Conservation (phyloP, 2,888 invertebrate species). For the Phorcus lineatus region DNA sequence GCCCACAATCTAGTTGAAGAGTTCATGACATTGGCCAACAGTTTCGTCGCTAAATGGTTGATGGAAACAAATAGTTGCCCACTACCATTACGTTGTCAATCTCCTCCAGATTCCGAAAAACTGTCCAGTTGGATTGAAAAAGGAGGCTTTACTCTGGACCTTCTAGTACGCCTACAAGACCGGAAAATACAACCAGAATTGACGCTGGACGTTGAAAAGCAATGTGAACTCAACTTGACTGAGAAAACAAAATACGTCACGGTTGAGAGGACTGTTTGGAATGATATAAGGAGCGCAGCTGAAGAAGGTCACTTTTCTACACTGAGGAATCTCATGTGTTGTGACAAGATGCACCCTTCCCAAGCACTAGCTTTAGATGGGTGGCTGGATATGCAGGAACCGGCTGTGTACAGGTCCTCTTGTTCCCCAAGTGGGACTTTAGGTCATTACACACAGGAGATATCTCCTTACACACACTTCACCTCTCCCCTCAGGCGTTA, state of each 20-base stretch:
- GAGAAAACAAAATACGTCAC: slow-evolving; percentile 10
- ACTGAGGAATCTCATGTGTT: slow-evolving; percentile 33
- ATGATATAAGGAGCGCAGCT: slow-evolving; percentile 10
- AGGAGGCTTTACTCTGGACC: slow-evolving; percentile 25
- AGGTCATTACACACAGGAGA: slow-evolving; percentile 48
- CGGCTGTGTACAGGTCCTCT: slow-evolving; percentile 44
- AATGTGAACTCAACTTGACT: not conserved
- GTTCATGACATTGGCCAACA: slow-evolving; percentile 46
- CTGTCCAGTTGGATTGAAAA: slow-evolving; percentile 39
- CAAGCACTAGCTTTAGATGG: slow-evolving; percentile 41
- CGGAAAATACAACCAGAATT: not conserved
- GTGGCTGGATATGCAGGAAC: slow-evolving; percentile 48
- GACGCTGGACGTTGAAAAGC: not conserved
- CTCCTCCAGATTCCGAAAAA: slow-evolving; percentile 31
- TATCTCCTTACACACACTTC: slow-evolving; percentile 49
- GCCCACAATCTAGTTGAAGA: slow-evolving; percentile 49
- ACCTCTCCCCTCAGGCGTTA: slow-evolving; percentile 54
- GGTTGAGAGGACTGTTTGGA: slow-evolving; percentile 43
- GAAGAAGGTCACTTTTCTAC: slow-evolving; percentile 25
- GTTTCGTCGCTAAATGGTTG: slow-evolving; percentile 34
- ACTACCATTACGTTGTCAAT: slow-evolving; percentile 46
- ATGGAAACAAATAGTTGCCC: slow-evolving; percentile 20
- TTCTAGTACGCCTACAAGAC: slow-evolving; percentile 41
- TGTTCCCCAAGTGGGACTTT: slow-evolving; percentile 17
- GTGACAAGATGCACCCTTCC: slow-evolving; percentile 45